A percentile compares a stretch with the other conserved stretches of the same genome.
Evolutionary conservation across 2,797 vertebrate genomes (phyloP).

Genomic region (Phoebastria nigripes): DNA sequence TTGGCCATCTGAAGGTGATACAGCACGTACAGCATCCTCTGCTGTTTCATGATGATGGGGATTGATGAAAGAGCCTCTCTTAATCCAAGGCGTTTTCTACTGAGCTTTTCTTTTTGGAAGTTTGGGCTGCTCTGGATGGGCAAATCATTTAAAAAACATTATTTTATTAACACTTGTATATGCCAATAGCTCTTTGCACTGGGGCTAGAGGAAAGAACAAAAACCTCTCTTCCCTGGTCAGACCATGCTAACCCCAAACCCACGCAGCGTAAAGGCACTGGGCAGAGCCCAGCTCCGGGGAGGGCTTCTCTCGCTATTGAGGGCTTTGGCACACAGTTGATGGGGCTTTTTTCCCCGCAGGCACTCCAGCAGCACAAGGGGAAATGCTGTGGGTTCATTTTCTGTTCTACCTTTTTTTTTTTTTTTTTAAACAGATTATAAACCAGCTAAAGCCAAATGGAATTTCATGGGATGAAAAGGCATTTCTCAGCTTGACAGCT

Average conservation of each 20-base stretch:
- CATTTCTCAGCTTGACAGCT: conserved; percentile 6
- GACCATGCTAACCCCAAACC: neutral
- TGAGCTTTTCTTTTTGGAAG: neutral
- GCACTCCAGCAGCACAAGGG: neutral
- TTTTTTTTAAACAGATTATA: neutral
- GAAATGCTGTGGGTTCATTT: neutral
- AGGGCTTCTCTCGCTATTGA: neutral
- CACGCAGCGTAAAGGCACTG: neutral
- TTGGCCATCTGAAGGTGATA: neutral
- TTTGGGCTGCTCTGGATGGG: neutral
- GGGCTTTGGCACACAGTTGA: neutral
- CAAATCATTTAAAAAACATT: neutral
- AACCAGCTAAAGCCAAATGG: neutral
- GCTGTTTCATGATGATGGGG: neutral
- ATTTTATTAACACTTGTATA: neutral
- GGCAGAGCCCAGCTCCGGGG: neutral
- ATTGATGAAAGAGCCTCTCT: neutral
- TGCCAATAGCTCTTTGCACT: neutral
- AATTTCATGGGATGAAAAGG: neutral
- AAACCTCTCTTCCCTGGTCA: neutral
- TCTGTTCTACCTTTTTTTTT: neutral
- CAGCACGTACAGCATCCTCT: neutral
- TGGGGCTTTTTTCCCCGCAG: neutral
- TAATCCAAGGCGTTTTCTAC: neutral
- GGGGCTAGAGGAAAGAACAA: neutral